Evolutionary conservation across 2,113 vertebrate genomes (phyloP).

Genomic region (Bufo gargarizans): DNA sequence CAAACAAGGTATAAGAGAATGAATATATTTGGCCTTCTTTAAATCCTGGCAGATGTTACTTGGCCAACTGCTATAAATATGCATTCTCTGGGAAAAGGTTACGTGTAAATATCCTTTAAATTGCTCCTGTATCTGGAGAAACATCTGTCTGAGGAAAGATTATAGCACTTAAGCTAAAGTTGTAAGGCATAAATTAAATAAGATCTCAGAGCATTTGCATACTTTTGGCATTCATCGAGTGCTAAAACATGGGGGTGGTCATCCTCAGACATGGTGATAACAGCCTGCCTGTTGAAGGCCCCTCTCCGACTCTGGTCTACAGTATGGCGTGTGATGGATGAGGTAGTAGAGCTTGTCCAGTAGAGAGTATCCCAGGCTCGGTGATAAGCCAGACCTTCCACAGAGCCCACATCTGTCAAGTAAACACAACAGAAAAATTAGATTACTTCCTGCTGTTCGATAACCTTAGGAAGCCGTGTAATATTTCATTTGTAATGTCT

Average conservation of each 20-base stretch:
- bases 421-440: conserved; percentile 29
- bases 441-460: conserved; percentile 22
- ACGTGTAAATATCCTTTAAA: conserved; percentile 29
- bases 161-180: conserved; percentile 15
- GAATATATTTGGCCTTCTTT: not conserved
- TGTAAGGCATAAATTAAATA: not conserved
- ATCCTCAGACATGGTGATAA: conserved; percentile 91
- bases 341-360: conserved; percentile 96
- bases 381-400: conserved; percentile 95
- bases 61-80: conserved; percentile 16
- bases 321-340: conserved; percentile 90
- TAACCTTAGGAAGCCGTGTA: conserved; percentile 25
- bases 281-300: conserved; percentile 83
- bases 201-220: conserved; percentile 61
- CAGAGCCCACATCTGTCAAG: conserved; percentile 90
- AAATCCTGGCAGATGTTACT: conserved; percentile 1
- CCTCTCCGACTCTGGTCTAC: conserved; percentile 82
- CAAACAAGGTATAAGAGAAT: not conserved
- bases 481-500: not conserved
- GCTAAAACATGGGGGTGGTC: conserved; percentile 92
- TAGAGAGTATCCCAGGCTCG: conserved; percentile 93
- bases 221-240: conserved; percentile 95
- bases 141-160: conserved; percentile 9
- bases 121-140: conserved; percentile 17
- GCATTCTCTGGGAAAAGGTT: conserved; percentile 32